Conservation (phyloP, 23 tunicate genomes). For the Phallusia fumigata region DNA sequence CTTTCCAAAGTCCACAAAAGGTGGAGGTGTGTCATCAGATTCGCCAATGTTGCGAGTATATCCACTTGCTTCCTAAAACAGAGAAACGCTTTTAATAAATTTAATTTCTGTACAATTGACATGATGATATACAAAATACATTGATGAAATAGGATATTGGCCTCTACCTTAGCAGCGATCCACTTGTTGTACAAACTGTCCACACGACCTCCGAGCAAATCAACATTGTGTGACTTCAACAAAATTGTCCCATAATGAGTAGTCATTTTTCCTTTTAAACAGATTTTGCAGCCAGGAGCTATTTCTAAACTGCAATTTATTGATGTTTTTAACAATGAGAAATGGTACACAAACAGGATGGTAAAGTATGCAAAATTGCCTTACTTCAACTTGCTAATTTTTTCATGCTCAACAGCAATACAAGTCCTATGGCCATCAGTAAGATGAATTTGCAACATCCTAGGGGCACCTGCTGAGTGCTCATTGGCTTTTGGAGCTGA, state of each 20-base stretch:
- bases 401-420: conserved; percentile 52
- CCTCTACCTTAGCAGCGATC: conserved; percentile 54
- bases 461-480: conserved; percentile 63
- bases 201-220: conserved; percentile 78
- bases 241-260: conserved; percentile 47
- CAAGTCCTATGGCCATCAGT: conserved; percentile 74
- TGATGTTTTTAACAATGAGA: not conserved
- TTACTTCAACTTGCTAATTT: conserved; percentile 5
- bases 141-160: not conserved
- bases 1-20: conserved; percentile 77
- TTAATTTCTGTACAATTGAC: not conserved
- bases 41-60: conserved; percentile 18
- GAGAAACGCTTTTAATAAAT: not conserved
- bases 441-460: conserved; percentile 74
- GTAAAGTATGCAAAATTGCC: not conserved
- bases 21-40: conserved; percentile 53
- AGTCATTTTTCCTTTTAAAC: conserved; percentile 34
- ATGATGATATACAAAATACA: not conserved
- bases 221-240: conserved; percentile 23
- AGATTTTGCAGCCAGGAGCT: conserved; percentile 84
- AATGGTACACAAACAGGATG: not conserved
- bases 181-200: conserved; percentile 88
- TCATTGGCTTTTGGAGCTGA: conserved; percentile 90
- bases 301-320: conserved; percentile 39
- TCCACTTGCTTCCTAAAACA: conserved; percentile 45